Base-by-base conservation (phyloP, 2,113 vertebrate genomes). In the Chrysochloris asiatica region DNA sequence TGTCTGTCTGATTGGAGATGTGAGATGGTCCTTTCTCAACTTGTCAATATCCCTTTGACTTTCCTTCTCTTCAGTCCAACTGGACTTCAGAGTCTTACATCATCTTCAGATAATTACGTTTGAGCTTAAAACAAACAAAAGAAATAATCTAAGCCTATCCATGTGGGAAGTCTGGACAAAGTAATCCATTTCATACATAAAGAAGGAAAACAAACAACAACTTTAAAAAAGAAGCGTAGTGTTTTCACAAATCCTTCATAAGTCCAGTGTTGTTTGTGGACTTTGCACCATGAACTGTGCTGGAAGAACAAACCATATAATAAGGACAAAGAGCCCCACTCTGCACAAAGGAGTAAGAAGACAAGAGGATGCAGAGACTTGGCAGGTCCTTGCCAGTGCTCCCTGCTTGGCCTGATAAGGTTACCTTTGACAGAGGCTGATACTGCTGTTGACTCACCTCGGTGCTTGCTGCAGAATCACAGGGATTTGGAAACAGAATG, bases 361-460 rank as follows among this genome's bases (percentile, higher is more conserved):
- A 96, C 83, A 81, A 94, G 93, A 91, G 94, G 97, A 94, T 54
- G 91, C 59, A 76, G 97, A 91, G 95, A 94, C 96, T 98, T 98
- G 97, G 96, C 98, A 98, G 98, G 98, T 98, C 98, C 97, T 95
- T 95, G 84, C 93, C 19, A 86, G 73, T 65, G 97, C 97, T 48
- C 98, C 97, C 98, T 97, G 97, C 96, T 94, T 92, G 65, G 92
- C 94, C 95, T 97, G 98, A 99, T 99, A 99, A 99, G 98, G 96
- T 86, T 95, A 85, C 93, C 95, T 96, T 97, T 98, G 98, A 98
- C 98, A 93, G 98, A 28, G 7, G 96, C 97, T 97, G 97, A 97
- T 96, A 97, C 97, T 94, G 95, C 96, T 43, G 90, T 65, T 43
- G 97, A 97, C 93, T 93, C 97, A 98, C 98, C 96, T 97, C 98